These are phyloP conservation scores for Bombus picipes DNA, from an alignment of 1,140 invertebrate species.

Conservation along the genomic window DNA sequence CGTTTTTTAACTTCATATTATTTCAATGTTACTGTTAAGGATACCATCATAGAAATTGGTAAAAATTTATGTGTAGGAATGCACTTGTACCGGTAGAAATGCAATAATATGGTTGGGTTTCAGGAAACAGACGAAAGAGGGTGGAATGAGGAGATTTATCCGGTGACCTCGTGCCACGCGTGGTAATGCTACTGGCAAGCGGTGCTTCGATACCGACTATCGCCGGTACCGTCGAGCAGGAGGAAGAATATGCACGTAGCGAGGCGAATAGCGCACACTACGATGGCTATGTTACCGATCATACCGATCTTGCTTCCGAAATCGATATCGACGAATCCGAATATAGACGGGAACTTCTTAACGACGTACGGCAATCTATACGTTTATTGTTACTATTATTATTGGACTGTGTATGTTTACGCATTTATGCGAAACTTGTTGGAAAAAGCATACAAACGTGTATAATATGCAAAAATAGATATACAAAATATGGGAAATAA, in stretches of 20 bases:
- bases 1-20: not conserved
- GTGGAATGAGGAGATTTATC: constrained; percentile 67
- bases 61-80: not conserved
- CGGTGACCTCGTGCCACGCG: constrained; percentile 68
- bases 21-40: not conserved
- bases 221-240: constrained; percentile 77
- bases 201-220: constrained; percentile 80
- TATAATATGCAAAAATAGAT: not conserved
- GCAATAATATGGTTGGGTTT: constrained; percentile 25
- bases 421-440: not conserved
- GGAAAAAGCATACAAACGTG: not conserved
- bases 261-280: constrained; percentile 78
- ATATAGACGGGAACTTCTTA: constrained; percentile 88
- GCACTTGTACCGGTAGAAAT: not conserved
- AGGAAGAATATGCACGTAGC: constrained; percentile 78
- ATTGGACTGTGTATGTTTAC: too few relatives aligned
- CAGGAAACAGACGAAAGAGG: constrained; percentile 53
- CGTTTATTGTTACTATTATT: not conserved
- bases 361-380: constrained; percentile 86
- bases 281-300: constrained; percentile 89
- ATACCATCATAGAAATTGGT: not conserved
- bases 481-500: too few relatives aligned
- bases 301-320: constrained; percentile 89
- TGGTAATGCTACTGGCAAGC: constrained; percentile 79
- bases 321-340: constrained; percentile 88